A percentile compares a stretch with the other conserved stretches of the same genome.
Conservation (phyloP, 2,113 vertebrate species). For the Menidia beryllina region DNA sequence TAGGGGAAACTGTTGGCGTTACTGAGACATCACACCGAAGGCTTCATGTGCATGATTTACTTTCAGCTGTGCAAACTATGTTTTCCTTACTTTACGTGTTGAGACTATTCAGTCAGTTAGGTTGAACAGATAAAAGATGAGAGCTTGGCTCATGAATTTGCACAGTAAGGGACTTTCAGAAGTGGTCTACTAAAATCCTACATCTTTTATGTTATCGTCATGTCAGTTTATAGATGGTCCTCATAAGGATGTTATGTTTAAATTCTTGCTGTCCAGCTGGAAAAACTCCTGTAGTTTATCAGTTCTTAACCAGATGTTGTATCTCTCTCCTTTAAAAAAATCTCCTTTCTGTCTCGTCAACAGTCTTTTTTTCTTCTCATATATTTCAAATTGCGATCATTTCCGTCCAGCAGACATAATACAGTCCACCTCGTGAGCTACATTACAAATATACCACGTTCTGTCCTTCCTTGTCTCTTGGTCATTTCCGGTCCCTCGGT, state of each 20-base stretch:
- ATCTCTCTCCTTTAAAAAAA: neutral
- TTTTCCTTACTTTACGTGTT: neutral
- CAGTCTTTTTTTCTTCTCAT: neutral
- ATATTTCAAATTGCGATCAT: constrained; percentile 22
- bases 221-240: constrained; percentile 15
- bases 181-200: neutral
- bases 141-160: neutral
- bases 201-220: neutral
- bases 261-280: neutral
- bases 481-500: constrained; percentile 55
- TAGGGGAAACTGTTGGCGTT: neutral
- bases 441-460: constrained; percentile 11
- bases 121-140: neutral
- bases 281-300: neutral
- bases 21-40: neutral
- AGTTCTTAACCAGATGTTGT: constrained; percentile 6
- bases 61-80: neutral
- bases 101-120: neutral
- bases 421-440: constrained; percentile 4
- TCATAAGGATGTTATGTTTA: neutral
- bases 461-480: constrained; percentile 29
- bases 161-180: neutral
- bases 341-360: neutral
- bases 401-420: constrained; percentile 13
- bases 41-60: neutral